Percentiles rank a stretch among this genome's conserved stretches.
These are phyloP conservation scores for Gyrodactylus salaris DNA, from an alignment of 1,140 invertebrate genomes.

Conservation along the genomic window DNA sequence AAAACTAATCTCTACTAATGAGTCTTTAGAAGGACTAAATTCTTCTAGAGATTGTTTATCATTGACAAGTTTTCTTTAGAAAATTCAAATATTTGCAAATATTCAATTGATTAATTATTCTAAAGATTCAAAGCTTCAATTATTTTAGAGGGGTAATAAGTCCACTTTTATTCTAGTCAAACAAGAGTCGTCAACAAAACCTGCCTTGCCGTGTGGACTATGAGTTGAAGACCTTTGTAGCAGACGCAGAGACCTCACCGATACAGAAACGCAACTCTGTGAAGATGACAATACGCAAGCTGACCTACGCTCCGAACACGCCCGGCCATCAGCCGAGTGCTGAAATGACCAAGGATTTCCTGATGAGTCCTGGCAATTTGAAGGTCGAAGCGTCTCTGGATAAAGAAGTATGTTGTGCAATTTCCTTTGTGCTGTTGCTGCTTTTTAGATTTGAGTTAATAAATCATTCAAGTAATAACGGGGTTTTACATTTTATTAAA, in stretches of 20 bases:
- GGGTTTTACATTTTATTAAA: no score
- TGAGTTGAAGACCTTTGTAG: slow-evolving; percentile 72
- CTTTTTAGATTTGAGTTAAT: no score
- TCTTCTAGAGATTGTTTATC: no score
- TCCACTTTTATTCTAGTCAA: not conserved
- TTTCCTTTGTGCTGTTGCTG: no score
- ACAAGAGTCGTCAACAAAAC: slow-evolving; percentile 18
- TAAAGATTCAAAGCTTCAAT: no score
- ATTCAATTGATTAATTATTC: no score
- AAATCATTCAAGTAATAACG: no score
- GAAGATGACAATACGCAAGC: slow-evolving; percentile 35
- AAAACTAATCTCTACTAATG: no score
- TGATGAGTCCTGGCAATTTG: slow-evolving; percentile 92
- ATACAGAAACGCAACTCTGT: slow-evolving; percentile 20
- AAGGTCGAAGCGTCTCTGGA: slow-evolving; percentile 82
- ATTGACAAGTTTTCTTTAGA: no score
- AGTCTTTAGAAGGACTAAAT: no score
- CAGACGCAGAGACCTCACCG: slow-evolving; percentile 27
- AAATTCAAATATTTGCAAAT: no score
- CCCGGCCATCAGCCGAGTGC: slow-evolving; percentile 83
- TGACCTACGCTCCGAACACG: slow-evolving; percentile 89
- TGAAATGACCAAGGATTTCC: slow-evolving; percentile 91
- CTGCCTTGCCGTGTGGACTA: slow-evolving; percentile 96
- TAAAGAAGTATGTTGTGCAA: slow-evolving; percentile 43
- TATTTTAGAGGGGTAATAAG: no score